phyloP scores from a whole-genome alignment of 2,888 invertebrate species.

The Seira ritae region DNA sequence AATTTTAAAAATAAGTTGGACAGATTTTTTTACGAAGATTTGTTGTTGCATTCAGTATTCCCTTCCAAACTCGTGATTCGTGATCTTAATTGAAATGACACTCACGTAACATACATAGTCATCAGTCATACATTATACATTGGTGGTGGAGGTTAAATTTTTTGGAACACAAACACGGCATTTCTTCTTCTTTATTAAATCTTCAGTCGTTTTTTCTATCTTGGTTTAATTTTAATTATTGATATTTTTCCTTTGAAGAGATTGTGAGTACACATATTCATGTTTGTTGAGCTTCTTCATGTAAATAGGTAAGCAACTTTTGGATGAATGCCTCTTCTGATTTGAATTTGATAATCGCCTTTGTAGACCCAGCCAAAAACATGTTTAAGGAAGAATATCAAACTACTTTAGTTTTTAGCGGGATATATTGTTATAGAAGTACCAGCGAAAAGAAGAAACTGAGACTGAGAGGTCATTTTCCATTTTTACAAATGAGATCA shows the following conservation, averaged over 20 bases:
- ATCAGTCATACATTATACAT: not conserved
- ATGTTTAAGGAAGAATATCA: too few species aligned
- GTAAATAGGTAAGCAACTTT: not conserved
- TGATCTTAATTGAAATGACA: not conserved
- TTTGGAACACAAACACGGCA: slow-evolving; percentile 14
- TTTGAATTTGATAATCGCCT: too few species aligned
- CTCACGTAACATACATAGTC: not conserved
- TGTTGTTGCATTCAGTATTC: too few species aligned
- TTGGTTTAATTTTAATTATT: not conserved
- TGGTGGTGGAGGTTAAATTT: slow-evolving; percentile 2
- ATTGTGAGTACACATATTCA: not conserved
- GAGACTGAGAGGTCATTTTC: too few species aligned
- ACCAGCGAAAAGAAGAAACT: too few species aligned
- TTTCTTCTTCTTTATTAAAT: not conserved
- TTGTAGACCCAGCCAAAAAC: too few species aligned
- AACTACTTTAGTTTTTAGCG: too few species aligned
- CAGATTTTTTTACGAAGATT: not conserved
- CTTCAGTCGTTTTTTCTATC: not conserved
- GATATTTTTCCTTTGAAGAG: slow-evolving; percentile 15
- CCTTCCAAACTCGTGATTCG: too few species aligned
- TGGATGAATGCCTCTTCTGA: too few species aligned
- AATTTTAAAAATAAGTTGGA: not conserved
- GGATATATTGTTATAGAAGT: too few species aligned
- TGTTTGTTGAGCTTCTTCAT: slow-evolving; percentile 1
- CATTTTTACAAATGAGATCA: slow-evolving; percentile 55